phyloP scores from a whole-genome alignment of 2,113 vertebrate species.

The Rhadina sibilatrix region DNA sequence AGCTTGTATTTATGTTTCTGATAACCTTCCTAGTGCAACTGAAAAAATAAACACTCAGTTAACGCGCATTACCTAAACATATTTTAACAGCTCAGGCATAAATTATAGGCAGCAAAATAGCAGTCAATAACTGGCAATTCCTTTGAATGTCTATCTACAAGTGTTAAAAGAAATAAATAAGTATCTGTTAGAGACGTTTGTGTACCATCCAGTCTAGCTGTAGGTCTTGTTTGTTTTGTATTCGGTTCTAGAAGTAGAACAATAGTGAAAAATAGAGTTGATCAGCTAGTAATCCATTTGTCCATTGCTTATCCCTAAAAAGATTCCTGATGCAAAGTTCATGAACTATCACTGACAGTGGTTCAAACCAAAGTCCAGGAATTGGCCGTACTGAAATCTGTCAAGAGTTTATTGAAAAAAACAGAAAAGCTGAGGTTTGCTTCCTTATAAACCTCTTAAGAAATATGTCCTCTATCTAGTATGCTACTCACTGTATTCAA shows the following conservation, averaged over 20 bases:
- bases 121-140: not conserved
- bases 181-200: accelerated
- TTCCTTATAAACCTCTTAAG: not conserved
- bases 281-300: not conserved
- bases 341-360: not conserved
- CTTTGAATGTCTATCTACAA: not conserved
- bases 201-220: not conserved
- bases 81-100: not conserved
- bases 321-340: not conserved
- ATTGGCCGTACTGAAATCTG: accelerated
- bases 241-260: not conserved
- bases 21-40: not conserved
- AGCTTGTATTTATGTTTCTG: not conserved
- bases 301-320: not conserved
- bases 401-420: not conserved
- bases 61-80: not conserved
- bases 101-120: not conserved
- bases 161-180: not conserved
- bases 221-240: not conserved
- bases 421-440: not conserved
- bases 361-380: not conserved
- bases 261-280: not conserved
- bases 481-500: not conserved
- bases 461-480: not conserved
- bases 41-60: not conserved